phyloP scores from a whole-genome alignment of 1,140 invertebrate species.

The Anastrepha ludens region DNA sequence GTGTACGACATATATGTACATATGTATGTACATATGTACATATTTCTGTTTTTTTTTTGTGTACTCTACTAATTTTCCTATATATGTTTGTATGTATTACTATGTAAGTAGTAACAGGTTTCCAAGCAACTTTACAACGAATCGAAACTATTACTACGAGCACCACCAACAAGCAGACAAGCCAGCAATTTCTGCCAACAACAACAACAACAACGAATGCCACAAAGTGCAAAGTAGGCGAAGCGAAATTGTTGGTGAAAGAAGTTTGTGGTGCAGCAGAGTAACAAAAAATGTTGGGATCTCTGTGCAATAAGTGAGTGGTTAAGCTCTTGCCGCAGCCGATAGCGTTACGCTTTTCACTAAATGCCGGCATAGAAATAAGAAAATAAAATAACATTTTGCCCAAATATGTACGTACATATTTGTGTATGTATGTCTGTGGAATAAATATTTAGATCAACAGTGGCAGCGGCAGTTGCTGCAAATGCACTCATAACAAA shows the following conservation, averaged over 20 bases:
- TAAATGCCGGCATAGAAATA: slow-evolving; percentile 16
- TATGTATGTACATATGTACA: too few species aligned
- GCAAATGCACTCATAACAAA: not conserved
- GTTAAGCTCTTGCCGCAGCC: slow-evolving; percentile 19
- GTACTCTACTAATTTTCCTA: slow-evolving; percentile 2
- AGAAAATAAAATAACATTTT: not conserved
- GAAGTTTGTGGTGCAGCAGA: not conserved
- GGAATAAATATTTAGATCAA: slow-evolving; percentile 24
- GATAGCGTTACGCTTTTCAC: slow-evolving; percentile 41
- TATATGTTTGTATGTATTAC: not conserved
- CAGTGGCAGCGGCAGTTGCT: not conserved
- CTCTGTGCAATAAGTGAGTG: not conserved
- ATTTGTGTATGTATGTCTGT: not conserved
- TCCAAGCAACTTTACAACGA: slow-evolving; percentile 5
- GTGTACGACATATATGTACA: too few species aligned
- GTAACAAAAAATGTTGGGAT: not conserved
- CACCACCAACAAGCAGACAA: not conserved
- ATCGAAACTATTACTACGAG: slow-evolving; percentile 6
- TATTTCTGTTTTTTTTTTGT: too few species aligned
- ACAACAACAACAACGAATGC: not conserved
- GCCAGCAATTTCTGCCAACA: not conserved
- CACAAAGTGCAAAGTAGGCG: slow-evolving; percentile 16
- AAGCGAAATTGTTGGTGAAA: slow-evolving; percentile 8
- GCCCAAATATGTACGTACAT: not conserved
- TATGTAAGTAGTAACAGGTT: not conserved